These are phyloP conservation scores for Eupleurogrammus muticus DNA, from an alignment of 2,797 vertebrate species.

Conservation along the genomic window DNA sequence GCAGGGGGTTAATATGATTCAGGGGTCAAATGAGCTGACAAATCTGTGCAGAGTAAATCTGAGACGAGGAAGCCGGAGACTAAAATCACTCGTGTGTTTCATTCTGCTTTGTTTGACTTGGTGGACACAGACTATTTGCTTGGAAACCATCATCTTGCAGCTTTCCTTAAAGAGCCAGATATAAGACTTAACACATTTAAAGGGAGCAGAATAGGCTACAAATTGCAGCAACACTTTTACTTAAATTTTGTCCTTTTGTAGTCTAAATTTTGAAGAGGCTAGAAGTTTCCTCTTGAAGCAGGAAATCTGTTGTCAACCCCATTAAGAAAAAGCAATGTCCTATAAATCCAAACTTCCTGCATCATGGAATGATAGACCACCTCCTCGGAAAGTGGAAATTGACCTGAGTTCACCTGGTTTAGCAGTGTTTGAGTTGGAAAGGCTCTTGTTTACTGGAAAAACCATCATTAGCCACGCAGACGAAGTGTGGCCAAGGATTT, in stretches of 20 bases:
- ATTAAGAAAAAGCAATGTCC: slow-evolving; percentile 66
- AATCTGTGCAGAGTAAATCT: slow-evolving; percentile 30
- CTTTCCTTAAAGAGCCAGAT: background rate
- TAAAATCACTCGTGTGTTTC: slow-evolving; percentile 10
- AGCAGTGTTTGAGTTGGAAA: slow-evolving; percentile 90
- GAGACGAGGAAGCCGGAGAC: slow-evolving; percentile 13
- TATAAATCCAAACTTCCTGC: slow-evolving; percentile 69
- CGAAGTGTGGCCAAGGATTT: slow-evolving; percentile 93
- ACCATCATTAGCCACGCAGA: slow-evolving; percentile 89
- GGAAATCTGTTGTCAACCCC: background rate
- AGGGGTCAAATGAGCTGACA: slow-evolving; percentile 55
- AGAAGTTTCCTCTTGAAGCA: background rate
- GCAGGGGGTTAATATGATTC: slow-evolving; percentile 47
- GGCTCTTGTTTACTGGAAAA: slow-evolving; percentile 90
- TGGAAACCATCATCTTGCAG: background rate
- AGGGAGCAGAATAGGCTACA: background rate
- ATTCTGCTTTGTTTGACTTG: background rate
- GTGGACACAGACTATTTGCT: background rate
- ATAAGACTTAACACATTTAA: background rate
- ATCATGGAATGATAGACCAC: slow-evolving; percentile 67
- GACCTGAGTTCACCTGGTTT: slow-evolving; percentile 86
- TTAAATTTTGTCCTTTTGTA: background rate
- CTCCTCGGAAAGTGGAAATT: slow-evolving; percentile 68
- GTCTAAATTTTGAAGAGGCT: background rate
- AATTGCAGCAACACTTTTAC: background rate